phyloP scores from a whole-genome alignment of 2,888 invertebrate genomes.

The Ophion ellenae region DNA sequence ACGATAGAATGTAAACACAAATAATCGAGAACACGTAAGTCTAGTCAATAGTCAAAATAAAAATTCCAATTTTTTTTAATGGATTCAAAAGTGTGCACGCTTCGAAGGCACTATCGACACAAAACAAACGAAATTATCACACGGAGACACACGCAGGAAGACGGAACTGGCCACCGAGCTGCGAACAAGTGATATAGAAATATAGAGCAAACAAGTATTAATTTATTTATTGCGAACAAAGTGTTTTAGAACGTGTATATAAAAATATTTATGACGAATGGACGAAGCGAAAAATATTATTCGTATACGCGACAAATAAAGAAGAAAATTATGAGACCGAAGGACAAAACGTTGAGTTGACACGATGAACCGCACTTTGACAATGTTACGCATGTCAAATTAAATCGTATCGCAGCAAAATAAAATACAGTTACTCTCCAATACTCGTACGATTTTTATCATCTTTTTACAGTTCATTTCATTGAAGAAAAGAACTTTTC shows the following conservation, averaged over 20 bases:
- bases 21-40: constrained; percentile 55
- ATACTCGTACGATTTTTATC: constrained; percentile 9
- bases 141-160: constrained; percentile 1
- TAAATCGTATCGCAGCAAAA: constrained; percentile 50
- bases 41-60: constrained; percentile 61
- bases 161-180: constrained; percentile 30
- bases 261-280: constrained; percentile 61
- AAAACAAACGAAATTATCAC: neutral
- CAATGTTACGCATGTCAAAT: constrained; percentile 53
- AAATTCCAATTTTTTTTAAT: constrained; percentile 41
- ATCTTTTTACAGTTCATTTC: neutral
- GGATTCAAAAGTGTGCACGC: neutral
- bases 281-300: constrained; percentile 23
- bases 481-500: too few relatives aligned
- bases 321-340: constrained; percentile 3
- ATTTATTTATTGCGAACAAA: constrained; percentile 66
- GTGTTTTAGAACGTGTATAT: constrained; percentile 65
- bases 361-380: constrained; percentile 49
- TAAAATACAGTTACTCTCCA: constrained; percentile 55
- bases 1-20: constrained; percentile 34
- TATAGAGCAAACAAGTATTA: constrained; percentile 51
- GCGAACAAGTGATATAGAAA: constrained; percentile 57
- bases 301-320: constrained; percentile 27
- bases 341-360: constrained; percentile 6
- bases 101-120: constrained; percentile 12